Percentiles rank a stretch among this genome's conserved stretches.
These are phyloP conservation scores for Norana najaformis DNA, from an alignment of 2,888 invertebrate genomes.

Conservation along the genomic window DNA sequence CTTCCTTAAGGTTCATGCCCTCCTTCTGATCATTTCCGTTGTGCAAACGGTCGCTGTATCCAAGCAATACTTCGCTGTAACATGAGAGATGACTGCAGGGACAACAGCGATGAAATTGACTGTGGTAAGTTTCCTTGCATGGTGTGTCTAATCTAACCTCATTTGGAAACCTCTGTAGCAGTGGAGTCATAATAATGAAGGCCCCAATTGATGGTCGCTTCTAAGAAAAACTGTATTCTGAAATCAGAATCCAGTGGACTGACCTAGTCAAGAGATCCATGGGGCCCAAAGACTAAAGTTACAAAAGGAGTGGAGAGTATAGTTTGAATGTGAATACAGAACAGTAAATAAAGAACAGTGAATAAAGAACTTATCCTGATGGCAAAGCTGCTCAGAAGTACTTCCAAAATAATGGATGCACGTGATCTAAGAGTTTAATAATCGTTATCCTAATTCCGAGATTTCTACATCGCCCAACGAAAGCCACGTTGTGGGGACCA, in stretches of 20 bases:
- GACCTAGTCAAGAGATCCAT: background rate
- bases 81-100: conserved; percentile 46
- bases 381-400: too few species aligned
- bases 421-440: too few species aligned
- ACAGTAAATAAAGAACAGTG: too few species aligned
- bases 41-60: conserved; percentile 49
- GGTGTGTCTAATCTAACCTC: background rate
- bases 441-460: too few species aligned
- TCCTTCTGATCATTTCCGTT: conserved; percentile 44
- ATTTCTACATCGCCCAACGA: too few species aligned
- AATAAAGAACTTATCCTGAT: too few species aligned
- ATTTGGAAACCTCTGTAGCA: background rate
- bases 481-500: too few species aligned
- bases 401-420: too few species aligned
- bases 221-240: background rate
- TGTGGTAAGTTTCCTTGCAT: conserved; percentile 17
- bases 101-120: conserved; percentile 38
- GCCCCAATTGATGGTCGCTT: background rate
- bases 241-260: background rate
- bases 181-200: background rate
- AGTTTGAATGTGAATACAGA: too few species aligned
- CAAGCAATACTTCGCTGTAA: conserved; percentile 41
- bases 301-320: too few species aligned
- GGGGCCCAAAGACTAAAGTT: background rate
- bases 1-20: conserved; percentile 23